These are phyloP conservation scores for Mercenaria mercenaria DNA, from an alignment of 1,140 invertebrate genomes.

Conservation along the genomic window DNA sequence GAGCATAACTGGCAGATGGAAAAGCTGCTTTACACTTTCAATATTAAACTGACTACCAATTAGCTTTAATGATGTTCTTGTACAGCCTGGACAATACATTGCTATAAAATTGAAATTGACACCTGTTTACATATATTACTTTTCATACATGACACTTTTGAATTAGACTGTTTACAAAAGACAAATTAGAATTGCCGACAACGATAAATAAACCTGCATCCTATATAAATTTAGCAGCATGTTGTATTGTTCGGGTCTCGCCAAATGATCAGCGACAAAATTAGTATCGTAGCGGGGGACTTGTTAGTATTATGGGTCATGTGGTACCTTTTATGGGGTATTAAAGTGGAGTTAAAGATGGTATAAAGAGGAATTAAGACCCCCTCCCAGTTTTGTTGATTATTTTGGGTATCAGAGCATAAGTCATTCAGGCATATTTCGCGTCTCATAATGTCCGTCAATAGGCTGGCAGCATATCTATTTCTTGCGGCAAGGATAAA, in stretches of 20 bases:
- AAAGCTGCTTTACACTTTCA: neutral
- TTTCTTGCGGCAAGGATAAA: neutral
- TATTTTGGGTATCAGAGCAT: constrained; percentile 28
- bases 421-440: constrained; percentile 7
- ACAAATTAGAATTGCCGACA: neutral
- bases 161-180: constrained; percentile 45
- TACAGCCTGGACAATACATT: neutral
- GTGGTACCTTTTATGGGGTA: constrained; percentile 22
- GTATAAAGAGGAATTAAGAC: constrained; percentile 16
- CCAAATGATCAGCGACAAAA: neutral
- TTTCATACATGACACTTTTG: constrained; percentile 27
- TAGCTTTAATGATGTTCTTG: constrained; percentile 22
- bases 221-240: constrained; percentile 40
- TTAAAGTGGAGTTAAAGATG: constrained; percentile 11
- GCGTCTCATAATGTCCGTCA: neutral
- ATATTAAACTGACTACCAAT: neutral
- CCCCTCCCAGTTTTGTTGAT: constrained; percentile 39
- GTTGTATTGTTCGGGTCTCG: neutral
- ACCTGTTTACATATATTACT: constrained; percentile 41
- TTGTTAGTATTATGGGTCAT: constrained; percentile 24
- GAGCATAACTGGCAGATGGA: no score
- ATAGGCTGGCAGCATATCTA: neutral
- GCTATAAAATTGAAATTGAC: constrained; percentile 33
- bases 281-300: constrained; percentile 28
- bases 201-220: constrained; percentile 16